Percentiles rank a stretch among this genome's conserved stretches.
Evolutionary conservation across 53 echinoderm and acorn worm species (phyloP).

Genomic region (Holothuria leucospilota): DNA sequence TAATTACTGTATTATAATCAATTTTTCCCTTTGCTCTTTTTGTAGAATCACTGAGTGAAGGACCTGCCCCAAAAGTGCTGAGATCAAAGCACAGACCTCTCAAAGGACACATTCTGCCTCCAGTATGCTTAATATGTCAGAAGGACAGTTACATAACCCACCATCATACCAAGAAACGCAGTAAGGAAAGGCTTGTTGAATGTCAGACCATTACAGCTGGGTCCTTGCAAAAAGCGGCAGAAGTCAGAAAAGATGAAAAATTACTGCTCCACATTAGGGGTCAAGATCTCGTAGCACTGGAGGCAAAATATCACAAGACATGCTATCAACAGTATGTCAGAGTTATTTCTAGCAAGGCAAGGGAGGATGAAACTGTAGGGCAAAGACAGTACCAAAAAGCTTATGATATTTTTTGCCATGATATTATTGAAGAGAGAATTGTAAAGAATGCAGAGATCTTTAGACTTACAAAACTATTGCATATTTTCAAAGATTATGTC

Average conservation of each 20-base stretch:
- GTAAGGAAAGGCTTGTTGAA: neutral
- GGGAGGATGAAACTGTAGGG: neutral
- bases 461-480: constrained; percentile 7
- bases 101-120: neutral
- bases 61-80: neutral
- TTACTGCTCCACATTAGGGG: constrained; percentile 28
- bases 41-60: neutral
- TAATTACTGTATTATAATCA: too few species aligned
- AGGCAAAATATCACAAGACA: constrained; percentile 20
- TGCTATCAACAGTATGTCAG: constrained; percentile 21
- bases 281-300: constrained; percentile 32
- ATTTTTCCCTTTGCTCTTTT: neutral
- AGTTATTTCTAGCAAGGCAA: constrained; percentile 16
- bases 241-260: neutral
- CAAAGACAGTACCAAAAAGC: constrained; percentile 9
- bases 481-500: constrained; percentile 7
- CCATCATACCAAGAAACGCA: neutral
- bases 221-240: too few species aligned
- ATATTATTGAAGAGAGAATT: constrained; percentile 47
- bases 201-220: too few species aligned
- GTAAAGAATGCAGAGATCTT: constrained; percentile 38
- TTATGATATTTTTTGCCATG: constrained; percentile 13
- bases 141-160: neutral
- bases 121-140: constrained; percentile 9
- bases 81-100: constrained; percentile 8